Evolutionary conservation across 1,140 invertebrate genomes (phyloP), one percentile per base, ranked within the genome.

Genomic region (Zaprionus gabonicus): DNA sequence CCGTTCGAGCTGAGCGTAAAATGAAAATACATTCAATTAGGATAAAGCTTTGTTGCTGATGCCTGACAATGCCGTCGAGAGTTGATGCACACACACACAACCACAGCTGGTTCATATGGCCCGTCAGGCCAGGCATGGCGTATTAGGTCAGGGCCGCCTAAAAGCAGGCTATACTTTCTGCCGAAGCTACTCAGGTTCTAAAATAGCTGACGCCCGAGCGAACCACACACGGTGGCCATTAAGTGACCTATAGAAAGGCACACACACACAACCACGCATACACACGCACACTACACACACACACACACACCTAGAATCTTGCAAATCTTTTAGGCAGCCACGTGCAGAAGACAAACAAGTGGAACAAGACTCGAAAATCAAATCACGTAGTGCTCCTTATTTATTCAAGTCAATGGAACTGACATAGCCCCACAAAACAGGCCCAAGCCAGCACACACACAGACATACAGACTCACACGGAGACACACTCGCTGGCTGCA

Each of bases 381-480:
- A 83, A 81, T 88, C 83, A 88, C 83, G 83, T 88, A 73, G 69
- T 7, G 46, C 71, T 78, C 70, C 78, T 78, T 81, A 88, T 87
- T 85, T 88, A 77, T 80, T 74, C 78, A 71, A 73, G 58, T 77
- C 75, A 68, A 77, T 77, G 74, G 62, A 72, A 72, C 62, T 76
- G 53, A 67, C 68, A 76, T 60, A 71, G 49, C 41, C 56, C 23
- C 36, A 57, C 65, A 57, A 49, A 46, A 51, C 41, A 58, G 56
- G 34, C 66, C 23, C 41, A 68, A 46, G 41, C 7, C 15, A 20
- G 56, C 44, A 51, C 59, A 36, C 46, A 78, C 27, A 63, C 41
- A 71, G 23, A 23, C 44, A 59, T 17, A 51, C 4, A 71, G 23
- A 23, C 44, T 55, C 17, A 51, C 4, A 38, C 28, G 44, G 10